A percentile compares a stretch with the other conserved stretches of the same genome.
These are phyloP conservation scores for Gnathonemus longibarbis DNA, from an alignment of 2,113 vertebrate genomes.

Conservation along the genomic window DNA sequence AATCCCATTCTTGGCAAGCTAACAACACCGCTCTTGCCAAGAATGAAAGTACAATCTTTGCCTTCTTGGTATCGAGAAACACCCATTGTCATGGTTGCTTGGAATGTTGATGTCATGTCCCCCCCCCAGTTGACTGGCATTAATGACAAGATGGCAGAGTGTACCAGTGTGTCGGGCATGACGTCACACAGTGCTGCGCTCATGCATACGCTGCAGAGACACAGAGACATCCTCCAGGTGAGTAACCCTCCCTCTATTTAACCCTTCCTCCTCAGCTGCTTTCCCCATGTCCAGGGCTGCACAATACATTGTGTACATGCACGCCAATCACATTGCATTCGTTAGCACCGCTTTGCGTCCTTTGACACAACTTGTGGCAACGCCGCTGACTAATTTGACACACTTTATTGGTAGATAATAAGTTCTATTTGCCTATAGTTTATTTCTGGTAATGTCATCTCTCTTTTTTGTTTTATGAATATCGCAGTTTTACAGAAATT, in stretches of 20 bases:
- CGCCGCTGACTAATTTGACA: not conserved
- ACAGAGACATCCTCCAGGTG: constrained; percentile 94
- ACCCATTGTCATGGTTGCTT: not conserved
- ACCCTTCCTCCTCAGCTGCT: not conserved
- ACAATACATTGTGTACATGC: constrained; percentile 43
- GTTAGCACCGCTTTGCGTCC: not conserved
- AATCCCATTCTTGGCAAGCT: not conserved
- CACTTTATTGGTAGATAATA: not conserved
- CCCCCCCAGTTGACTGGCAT: constrained; percentile 77
- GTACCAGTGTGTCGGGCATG: constrained; percentile 78
- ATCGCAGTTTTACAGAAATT: not conserved
- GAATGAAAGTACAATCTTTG: not conserved
- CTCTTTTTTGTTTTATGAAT: not conserved
- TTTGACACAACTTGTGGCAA: not conserved
- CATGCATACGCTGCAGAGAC: constrained; percentile 94
- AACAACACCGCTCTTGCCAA: not conserved
- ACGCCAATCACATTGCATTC: not conserved
- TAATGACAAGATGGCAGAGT: constrained; percentile 97
- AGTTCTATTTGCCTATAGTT: not conserved
- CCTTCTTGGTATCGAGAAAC: not conserved
- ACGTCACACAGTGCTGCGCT: constrained; percentile 85
- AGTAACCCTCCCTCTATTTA: not conserved
- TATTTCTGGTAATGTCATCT: not conserved
- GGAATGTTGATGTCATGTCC: not conserved
- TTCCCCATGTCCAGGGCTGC: constrained; percentile 72